Evolutionary conservation across 2,113 vertebrate species (phyloP).

Genomic region (Butorides virescens): DNA sequence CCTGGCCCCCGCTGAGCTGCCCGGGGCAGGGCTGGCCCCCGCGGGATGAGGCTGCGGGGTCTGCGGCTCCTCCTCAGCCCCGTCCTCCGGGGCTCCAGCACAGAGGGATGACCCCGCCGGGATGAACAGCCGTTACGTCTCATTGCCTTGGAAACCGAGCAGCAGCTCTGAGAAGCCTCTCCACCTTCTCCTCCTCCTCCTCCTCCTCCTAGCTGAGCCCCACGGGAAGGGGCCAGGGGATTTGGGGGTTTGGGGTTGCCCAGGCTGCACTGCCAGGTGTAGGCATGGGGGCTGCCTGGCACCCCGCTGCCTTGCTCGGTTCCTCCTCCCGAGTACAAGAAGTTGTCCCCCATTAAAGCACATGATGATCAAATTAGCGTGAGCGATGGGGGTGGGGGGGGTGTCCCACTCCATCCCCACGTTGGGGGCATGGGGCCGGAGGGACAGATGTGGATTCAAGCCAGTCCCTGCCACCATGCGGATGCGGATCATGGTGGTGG

Average conservation of each 20-base stretch:
- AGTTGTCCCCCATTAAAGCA: neutral
- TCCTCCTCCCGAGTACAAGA: neutral
- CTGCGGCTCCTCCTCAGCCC: neutral
- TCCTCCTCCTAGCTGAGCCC: neutral
- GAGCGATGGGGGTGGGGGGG: neutral
- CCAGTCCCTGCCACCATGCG: neutral
- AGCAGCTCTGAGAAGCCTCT: neutral
- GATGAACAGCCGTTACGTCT: constrained; percentile 50
- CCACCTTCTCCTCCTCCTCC: neutral
- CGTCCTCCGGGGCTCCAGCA: neutral
- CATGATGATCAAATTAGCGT: neutral
- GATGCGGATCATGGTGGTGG: too few relatives aligned
- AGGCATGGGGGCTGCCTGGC: neutral
- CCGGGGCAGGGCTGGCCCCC: accelerated
- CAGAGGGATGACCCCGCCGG: constrained; percentile 4
- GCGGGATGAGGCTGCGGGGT: accelerated
- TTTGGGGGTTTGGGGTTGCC: neutral
- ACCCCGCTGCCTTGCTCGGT: neutral
- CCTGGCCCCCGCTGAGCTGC: neutral
- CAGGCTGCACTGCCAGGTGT: neutral
- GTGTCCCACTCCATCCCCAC: accelerated
- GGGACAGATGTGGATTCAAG: neutral
- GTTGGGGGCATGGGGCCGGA: accelerated
- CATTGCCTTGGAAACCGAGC: constrained; percentile 62
- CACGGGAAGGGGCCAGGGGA: neutral